A percentile compares a stretch with the other conserved stretches of the same genome.
Conservation (phyloP, 30 jellyfish, hydroid and myxozoan species). For the Hydra vulgaris region DNA sequence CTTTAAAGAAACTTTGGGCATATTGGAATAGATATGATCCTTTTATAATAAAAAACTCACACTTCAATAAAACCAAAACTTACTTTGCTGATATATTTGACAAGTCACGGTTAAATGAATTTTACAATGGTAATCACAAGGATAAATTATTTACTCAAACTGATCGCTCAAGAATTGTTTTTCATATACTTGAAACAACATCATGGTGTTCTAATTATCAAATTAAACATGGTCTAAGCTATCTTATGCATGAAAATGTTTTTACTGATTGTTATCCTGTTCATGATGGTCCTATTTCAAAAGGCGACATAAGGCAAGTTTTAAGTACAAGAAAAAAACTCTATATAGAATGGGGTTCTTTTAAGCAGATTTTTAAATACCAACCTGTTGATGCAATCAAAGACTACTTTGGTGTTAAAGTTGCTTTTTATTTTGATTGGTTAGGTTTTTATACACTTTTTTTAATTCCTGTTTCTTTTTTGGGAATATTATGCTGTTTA, state of each 20-base stretch:
- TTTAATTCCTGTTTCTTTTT: constrained; percentile 42
- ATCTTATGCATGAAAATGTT: constrained; percentile 10
- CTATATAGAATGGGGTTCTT: constrained; percentile 39
- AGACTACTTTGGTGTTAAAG: constrained; percentile 57
- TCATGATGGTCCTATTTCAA: constrained; percentile 38
- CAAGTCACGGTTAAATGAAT: constrained; percentile 33
- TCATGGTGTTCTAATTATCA: constrained; percentile 17
- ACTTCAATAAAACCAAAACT: constrained; percentile 1
- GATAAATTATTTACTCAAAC: constrained; percentile 32
- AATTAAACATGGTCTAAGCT: constrained; percentile 12
- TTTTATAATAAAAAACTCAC: constrained; percentile 12
- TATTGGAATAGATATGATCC: constrained; percentile 22
- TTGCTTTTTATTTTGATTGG: constrained; percentile 56
- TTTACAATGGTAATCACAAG: constrained; percentile 22
- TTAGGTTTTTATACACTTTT: constrained; percentile 42
- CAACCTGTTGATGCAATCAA: constrained; percentile 48
- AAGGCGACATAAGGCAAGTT: constrained; percentile 3
- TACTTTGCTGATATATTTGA: constrained; percentile 51
- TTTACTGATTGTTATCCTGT: constrained; percentile 39
- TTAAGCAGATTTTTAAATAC: constrained; percentile 27
- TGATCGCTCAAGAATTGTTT: constrained; percentile 38
- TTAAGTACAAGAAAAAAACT: constrained; percentile 25
- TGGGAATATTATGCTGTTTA: constrained; percentile 29
- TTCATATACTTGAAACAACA: constrained; percentile 16
- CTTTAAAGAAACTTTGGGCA: neutral